These are phyloP conservation scores for Heteronetta atricapilla DNA, from an alignment of 2,113 vertebrate species.

Conservation along the genomic window DNA sequence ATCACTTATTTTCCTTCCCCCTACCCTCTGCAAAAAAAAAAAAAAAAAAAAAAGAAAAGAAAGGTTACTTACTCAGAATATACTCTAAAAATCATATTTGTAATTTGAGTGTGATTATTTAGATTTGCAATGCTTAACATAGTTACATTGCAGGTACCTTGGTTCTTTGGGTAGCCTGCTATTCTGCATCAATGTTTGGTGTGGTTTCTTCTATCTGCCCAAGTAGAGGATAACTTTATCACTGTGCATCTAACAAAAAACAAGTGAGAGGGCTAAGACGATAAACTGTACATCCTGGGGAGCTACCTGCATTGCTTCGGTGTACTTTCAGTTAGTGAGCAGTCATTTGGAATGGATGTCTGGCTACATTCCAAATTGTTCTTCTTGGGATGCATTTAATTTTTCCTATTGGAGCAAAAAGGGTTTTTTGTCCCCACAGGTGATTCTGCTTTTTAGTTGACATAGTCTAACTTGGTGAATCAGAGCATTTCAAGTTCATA, in stretches of 20 bases:
- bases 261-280: background rate
- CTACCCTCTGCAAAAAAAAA: no score
- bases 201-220: background rate
- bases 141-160: background rate
- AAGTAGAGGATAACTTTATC: background rate
- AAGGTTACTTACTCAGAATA: background rate
- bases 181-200: background rate
- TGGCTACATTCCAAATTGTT: background rate
- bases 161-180: background rate
- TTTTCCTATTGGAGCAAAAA: background rate
- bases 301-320: background rate
- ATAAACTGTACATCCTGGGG: background rate
- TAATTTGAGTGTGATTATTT: conserved; percentile 15
- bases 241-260: background rate
- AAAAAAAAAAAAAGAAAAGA: no score
- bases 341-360: background rate
- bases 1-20: background rate
- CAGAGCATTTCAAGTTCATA: background rate
- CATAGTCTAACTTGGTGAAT: background rate
- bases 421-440: background rate
- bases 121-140: background rate
- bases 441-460: background rate
- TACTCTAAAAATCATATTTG: background rate
- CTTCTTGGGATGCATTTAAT: background rate
- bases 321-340: background rate